A percentile compares a stretch with the other conserved stretches of the same genome.
Conservation (phyloP, 1,140 invertebrate species). For the Aporrectodea caliginosa region DNA sequence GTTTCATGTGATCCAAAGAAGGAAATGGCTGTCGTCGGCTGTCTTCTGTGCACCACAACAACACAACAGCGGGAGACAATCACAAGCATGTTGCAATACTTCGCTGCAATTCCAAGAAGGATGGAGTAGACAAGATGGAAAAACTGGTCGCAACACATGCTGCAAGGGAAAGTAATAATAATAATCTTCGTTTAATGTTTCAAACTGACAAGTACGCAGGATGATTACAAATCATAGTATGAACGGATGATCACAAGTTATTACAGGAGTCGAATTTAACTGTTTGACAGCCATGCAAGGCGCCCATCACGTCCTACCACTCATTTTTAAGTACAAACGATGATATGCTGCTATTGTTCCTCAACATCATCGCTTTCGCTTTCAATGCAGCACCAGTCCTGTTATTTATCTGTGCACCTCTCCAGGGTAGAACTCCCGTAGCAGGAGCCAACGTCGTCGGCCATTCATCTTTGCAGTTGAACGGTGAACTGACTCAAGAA, state of each 20-base stretch:
- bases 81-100: constrained; percentile 31
- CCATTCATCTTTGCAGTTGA: too few relatives aligned
- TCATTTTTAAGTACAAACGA: constrained; percentile 33
- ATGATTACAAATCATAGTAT: too few relatives aligned
- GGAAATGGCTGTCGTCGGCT: constrained; percentile 31
- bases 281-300: too few relatives aligned
- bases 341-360: constrained; percentile 38
- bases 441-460: too few relatives aligned
- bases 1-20: constrained; percentile 39
- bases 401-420: constrained; percentile 28
- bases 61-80: not conserved
- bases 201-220: too few relatives aligned
- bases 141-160: constrained; percentile 30
- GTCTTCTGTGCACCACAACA: constrained; percentile 26
- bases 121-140: constrained; percentile 35
- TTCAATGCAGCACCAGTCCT: constrained; percentile 21
- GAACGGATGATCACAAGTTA: too few relatives aligned
- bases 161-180: too few relatives aligned
- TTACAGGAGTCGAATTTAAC: too few relatives aligned
- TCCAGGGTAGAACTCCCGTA: constrained; percentile 13
- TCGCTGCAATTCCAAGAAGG: constrained; percentile 34
- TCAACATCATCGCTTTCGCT: constrained; percentile 37
- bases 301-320: too few relatives aligned
- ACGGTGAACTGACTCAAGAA: too few relatives aligned
- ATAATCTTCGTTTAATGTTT: too few relatives aligned